Evolutionary conservation across 1,140 invertebrate species (phyloP).

Genomic region (Ptiloglossa arizonensis): DNA sequence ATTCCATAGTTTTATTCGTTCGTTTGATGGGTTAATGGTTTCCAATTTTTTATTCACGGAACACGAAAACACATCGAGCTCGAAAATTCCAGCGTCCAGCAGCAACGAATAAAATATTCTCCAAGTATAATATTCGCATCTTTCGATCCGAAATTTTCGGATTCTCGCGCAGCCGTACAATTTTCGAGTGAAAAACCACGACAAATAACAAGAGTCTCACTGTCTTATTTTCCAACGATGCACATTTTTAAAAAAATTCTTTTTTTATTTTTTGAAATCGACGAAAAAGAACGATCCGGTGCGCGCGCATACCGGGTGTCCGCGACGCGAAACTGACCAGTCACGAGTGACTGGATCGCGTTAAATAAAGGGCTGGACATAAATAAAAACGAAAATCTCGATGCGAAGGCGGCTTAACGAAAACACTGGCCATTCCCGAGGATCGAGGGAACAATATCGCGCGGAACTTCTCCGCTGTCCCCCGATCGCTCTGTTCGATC

Average conservation of each 20-base stretch:
- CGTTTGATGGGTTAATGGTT: too few species aligned
- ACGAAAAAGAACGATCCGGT: too few species aligned
- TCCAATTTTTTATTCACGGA: too few species aligned
- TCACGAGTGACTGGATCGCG: conserved; percentile 25
- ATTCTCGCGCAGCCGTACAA: too few species aligned
- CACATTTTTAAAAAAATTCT: too few species aligned
- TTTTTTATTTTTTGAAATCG: too few species aligned
- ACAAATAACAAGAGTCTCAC: not conserved
- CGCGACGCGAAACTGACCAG: not conserved
- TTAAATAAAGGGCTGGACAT: conserved; percentile 40
- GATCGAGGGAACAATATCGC: conserved; percentile 1
- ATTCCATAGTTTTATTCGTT: too few species aligned
- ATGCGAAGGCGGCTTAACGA: conserved; percentile 23
- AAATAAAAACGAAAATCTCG: conserved; percentile 41
- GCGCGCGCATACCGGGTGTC: not conserved
- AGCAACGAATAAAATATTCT: too few species aligned
- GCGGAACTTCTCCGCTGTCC: not conserved
- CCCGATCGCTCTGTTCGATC: conserved; percentile 7
- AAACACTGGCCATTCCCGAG: conserved; percentile 62
- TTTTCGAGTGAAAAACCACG: not conserved
- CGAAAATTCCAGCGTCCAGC: too few species aligned
- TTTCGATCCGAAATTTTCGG: not conserved
- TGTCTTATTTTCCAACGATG: too few species aligned
- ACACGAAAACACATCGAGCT: too few species aligned
- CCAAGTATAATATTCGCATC: too few species aligned